Conservation (phyloP, 2,113 vertebrate species). For the Rutilus rutilus region DNA sequence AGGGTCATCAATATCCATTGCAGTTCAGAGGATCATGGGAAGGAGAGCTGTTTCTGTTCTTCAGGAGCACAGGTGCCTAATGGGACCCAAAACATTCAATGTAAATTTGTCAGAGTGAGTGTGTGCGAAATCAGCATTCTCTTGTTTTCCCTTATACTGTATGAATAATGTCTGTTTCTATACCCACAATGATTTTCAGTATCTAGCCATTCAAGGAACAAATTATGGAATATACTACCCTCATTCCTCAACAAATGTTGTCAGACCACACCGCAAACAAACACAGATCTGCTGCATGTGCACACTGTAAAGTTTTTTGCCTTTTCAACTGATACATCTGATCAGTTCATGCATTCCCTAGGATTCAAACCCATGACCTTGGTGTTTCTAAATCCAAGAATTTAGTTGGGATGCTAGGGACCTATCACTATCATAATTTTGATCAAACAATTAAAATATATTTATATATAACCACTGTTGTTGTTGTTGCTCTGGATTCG, state of each 20-base stretch:
- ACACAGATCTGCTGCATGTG: neutral
- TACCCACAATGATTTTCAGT: neutral
- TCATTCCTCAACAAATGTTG: neutral
- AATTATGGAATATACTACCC: neutral
- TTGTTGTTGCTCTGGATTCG: no score
- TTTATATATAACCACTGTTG: no score
- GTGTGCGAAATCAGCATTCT: neutral
- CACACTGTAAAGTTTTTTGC: no score
- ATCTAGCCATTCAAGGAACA: neutral
- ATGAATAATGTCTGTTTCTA: constrained; percentile 3
- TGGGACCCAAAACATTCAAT: constrained; percentile 23
- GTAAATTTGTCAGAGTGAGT: neutral
- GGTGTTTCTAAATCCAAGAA: no score
- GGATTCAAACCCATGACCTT: no score
- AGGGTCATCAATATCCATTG: constrained; percentile 58
- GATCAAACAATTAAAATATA: no score
- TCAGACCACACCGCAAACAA: neutral
- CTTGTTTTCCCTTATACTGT: constrained; percentile 8
- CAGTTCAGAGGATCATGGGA: constrained; percentile 29
- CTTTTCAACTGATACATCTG: neutral
- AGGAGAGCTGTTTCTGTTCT: constrained; percentile 1
- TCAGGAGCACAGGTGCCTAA: constrained; percentile 41
- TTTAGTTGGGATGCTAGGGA: no score
- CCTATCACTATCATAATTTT: no score
- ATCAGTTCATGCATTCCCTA: neutral